Evolutionary conservation across 2,113 vertebrate genomes (phyloP).

Genomic region (Onychorhynchus coronatus): DNA sequence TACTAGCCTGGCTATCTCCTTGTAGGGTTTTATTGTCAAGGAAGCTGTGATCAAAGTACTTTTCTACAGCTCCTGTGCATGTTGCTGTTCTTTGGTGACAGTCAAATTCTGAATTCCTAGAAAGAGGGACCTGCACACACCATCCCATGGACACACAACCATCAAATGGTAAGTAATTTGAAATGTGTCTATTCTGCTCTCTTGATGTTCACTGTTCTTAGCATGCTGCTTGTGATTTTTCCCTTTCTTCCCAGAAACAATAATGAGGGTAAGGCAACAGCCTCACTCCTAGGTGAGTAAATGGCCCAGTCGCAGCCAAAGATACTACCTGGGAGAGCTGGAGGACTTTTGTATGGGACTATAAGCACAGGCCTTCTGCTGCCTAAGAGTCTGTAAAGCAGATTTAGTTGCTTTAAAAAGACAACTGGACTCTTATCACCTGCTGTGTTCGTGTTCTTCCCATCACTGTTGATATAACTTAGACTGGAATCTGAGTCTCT

Average conservation of each 20-base stretch:
- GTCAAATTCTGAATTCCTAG: background rate
- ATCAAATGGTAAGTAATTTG: background rate
- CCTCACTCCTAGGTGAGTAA: background rate
- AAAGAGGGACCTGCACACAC: background rate
- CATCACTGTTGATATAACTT: constrained; percentile 43
- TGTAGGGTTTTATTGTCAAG: background rate
- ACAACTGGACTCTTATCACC: background rate
- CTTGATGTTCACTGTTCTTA: background rate
- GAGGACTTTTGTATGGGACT: background rate
- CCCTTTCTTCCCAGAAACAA: background rate
- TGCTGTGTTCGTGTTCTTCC: background rate
- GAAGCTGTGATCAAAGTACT: background rate
- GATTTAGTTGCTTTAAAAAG: background rate
- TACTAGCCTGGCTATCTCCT: background rate
- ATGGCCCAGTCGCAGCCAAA: background rate
- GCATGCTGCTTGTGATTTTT: background rate
- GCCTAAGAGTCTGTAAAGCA: background rate
- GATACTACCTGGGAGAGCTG: background rate
- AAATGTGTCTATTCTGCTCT: background rate
- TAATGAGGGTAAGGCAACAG: background rate
- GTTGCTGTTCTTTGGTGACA: background rate
- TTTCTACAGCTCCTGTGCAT: background rate
- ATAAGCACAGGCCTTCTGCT: background rate
- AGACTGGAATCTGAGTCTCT: constrained; percentile 37
- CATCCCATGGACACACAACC: background rate